Evolutionary conservation across 2,797 vertebrate genomes (phyloP).

Genomic region (Spatula versicolor): DNA sequence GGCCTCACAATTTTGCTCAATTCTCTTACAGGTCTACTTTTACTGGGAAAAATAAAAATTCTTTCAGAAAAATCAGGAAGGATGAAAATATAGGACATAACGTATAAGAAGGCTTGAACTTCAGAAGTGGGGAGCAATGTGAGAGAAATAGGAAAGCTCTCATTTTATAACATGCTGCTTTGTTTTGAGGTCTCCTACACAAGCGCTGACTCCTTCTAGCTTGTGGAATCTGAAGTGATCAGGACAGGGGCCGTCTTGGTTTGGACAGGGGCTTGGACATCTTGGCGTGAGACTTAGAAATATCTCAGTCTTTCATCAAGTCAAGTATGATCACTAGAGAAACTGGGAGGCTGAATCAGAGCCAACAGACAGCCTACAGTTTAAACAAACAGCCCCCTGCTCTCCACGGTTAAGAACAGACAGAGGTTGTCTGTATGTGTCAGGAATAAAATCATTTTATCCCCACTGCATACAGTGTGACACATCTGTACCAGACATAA

Average conservation of each 20-base stretch:
- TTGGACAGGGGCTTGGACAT: not conserved
- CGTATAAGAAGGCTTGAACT: not conserved
- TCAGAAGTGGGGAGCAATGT: not conserved
- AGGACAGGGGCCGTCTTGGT: not conserved
- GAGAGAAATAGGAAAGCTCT: not conserved
- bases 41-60: not conserved
- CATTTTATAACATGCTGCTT: not conserved
- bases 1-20: not conserved
- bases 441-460: not conserved
- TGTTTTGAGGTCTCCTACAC: not conserved
- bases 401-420: not conserved
- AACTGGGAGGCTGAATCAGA: not conserved
- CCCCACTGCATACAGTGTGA: not conserved
- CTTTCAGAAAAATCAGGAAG: not conserved
- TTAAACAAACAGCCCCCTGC: not conserved
- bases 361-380: not conserved
- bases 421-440: not conserved
- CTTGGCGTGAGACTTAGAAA: not conserved
- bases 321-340: not conserved
- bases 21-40: constrained; percentile 21
- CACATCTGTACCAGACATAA: not conserved
- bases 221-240: not conserved
- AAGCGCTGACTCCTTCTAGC: not conserved
- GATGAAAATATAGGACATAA: not conserved
- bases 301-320: not conserved